phyloP scores from a whole-genome alignment of 2,888 invertebrate genomes.

The Romanomermis culicivorax region DNA sequence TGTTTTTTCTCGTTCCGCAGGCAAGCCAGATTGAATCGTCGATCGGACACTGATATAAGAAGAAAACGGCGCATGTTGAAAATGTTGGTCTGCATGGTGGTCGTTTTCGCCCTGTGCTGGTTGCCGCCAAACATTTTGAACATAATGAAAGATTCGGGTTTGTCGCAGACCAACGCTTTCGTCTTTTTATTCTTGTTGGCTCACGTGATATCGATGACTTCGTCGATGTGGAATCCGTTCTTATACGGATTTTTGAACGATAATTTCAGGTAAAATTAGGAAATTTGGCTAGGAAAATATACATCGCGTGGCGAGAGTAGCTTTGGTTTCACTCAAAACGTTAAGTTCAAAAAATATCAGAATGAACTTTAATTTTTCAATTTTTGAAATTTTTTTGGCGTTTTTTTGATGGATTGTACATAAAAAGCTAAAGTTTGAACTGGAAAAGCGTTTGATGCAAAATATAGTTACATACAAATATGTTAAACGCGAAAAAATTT shows the following conservation, averaged over 20 bases:
- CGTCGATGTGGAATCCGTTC: constrained; percentile 78
- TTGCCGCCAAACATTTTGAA: constrained; percentile 59
- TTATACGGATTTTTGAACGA: constrained; percentile 87
- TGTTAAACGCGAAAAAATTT: no score
- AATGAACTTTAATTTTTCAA: no score
- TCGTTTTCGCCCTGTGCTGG: constrained; percentile 84
- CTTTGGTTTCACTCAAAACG: no score
- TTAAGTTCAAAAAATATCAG: no score
- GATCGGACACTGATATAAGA: constrained; percentile 63
- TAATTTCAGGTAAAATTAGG: constrained; percentile 73
- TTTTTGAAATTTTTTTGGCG: no score
- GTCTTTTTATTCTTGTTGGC: constrained; percentile 60
- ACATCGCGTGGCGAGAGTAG: no score
- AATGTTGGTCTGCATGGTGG: constrained; percentile 90
- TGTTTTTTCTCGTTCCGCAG: neutral
- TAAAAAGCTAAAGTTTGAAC: no score
- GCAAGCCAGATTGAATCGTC: neutral
- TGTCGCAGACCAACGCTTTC: neutral
- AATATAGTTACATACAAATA: no score
- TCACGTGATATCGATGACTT: constrained; percentile 73
- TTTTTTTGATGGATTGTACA: no score
- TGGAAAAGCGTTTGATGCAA: no score
- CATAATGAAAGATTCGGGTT: constrained; percentile 39
- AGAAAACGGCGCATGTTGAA: constrained; percentile 73
- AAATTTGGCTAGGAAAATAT: no score